Evolutionary conservation across 2,113 vertebrate species (phyloP), one percentile per base, ranked within the genome.

Genomic region (Nothocercus nigrocapillus): DNA sequence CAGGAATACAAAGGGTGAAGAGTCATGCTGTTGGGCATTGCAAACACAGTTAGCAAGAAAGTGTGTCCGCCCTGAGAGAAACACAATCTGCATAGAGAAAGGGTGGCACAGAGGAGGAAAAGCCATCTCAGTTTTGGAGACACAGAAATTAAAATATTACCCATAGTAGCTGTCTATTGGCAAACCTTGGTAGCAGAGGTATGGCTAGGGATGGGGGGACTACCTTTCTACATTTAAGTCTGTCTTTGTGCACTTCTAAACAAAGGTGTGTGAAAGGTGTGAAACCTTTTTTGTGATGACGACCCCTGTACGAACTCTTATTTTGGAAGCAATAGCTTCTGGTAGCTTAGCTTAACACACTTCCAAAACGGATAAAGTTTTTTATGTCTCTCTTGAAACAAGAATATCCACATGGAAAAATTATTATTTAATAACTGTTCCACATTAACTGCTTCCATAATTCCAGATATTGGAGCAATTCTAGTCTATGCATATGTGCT

Each of bases 1-100:
- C 10, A 61, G 53, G 18, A 79, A 56, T 0, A 0, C 30, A 30
- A 80, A 72, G 10, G 10, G 7, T 59, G 12, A 3, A 5, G 1
- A 58, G 2, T 53, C 27, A 22, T 63, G 8, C 1, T 62, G 11
- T 30, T 44, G 8, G 12, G 15, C 36, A 15, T 7, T 38, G 19
- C n/a, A 74, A 81, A 69, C 5, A 64, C 5, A 9, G 15, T 0
- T 75, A 24, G 25, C 12, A 64, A 73, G 25, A 51, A 16, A 38
- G 11, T 28, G 24, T 21, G n/a, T 21, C 44, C 47, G 66, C 14
- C 32, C 32, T 47, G 38, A 69, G 9, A 69, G 30, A 59, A 5
- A 15, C 17, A n/a, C 18, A 75, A 13, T 16, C 4, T 82, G 16
- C n/a, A 22, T 11, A 42, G 24, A 75, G 7, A 36, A 75, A 17